Evolutionary conservation across 1,140 invertebrate species (phyloP).

Genomic region (Drosophila mauritiana): DNA sequence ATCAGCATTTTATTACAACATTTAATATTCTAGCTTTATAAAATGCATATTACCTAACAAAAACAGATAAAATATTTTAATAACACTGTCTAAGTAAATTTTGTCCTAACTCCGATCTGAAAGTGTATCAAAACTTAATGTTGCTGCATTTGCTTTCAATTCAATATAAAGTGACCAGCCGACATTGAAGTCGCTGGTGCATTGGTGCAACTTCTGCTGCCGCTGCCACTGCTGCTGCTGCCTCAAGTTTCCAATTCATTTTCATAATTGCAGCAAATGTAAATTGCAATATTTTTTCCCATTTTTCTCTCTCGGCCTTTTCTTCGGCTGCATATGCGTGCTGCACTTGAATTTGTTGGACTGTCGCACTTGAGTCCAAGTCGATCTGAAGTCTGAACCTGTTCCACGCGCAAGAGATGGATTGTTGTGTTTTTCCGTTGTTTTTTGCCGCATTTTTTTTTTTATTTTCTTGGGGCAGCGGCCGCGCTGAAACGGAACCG

Average conservation of each 20-base stretch:
- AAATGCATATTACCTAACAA: too few relatives aligned
- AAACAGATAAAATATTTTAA: too few relatives aligned
- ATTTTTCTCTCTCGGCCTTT: constrained; percentile 54
- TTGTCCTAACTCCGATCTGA: too few relatives aligned
- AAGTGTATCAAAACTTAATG: constrained; percentile 11
- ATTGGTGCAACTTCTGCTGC: constrained; percentile 23
- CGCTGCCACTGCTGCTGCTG: constrained; percentile 10
- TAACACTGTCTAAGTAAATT: too few relatives aligned
- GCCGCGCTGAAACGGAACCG: constrained; percentile 77
- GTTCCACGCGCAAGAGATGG: constrained; percentile 62
- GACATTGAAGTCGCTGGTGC: constrained; percentile 32
- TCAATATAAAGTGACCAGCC: constrained; percentile 45
- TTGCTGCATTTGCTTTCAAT: constrained; percentile 59
- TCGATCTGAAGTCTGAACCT: constrained; percentile 60
- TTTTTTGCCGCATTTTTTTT: not conserved
- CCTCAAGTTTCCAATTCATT: constrained; percentile 76
- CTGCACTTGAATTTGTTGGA: constrained; percentile 82
- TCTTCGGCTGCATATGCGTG: constrained; percentile 68
- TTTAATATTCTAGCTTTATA: not conserved
- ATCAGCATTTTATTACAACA: not conserved
- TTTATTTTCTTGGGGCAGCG: constrained; percentile 41
- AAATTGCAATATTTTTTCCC: constrained; percentile 75
- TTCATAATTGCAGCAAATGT: constrained; percentile 83
- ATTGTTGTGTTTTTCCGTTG: constrained; percentile 33
- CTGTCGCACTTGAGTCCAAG: constrained; percentile 72